Percentiles rank a stretch among this genome's conserved stretches.
Conservation (phyloP, 2,113 vertebrate genomes). For the Atractosteus spatula region DNA sequence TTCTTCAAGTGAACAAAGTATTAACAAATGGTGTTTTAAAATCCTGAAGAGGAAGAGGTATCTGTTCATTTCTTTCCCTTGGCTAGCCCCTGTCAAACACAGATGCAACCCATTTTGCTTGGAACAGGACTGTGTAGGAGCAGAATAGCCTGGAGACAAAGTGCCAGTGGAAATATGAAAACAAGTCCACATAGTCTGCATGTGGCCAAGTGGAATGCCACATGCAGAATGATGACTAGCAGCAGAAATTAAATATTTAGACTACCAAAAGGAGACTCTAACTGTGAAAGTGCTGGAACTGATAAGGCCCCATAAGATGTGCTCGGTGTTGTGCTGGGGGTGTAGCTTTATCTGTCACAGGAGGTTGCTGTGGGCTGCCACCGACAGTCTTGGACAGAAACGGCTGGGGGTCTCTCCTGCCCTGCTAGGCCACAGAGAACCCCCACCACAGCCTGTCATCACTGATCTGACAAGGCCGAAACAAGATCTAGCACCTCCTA, state of each 20-base stretch:
- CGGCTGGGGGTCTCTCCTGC: slow-evolving; percentile 41
- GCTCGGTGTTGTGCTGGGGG: neutral
- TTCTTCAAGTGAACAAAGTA: no score
- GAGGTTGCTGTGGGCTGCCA: slow-evolving; percentile 35
- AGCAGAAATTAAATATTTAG: neutral
- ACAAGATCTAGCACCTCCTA: slow-evolving; percentile 37
- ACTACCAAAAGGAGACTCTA: neutral
- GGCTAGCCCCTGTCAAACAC: neutral
- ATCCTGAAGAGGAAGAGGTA: no score
- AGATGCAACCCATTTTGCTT: neutral
- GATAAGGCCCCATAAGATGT: no score
- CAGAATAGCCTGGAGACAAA: slow-evolving; percentile 2
- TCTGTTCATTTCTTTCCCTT: no score
- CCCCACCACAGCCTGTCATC: slow-evolving; percentile 45
- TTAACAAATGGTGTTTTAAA: no score
- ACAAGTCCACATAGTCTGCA: neutral
- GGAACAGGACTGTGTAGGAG: neutral
- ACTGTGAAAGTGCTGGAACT: no score
- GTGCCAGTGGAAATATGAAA: neutral
- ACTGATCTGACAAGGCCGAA: slow-evolving; percentile 53
- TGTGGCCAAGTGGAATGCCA: neutral
- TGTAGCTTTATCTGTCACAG: neutral
- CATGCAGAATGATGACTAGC: neutral
- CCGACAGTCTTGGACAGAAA: slow-evolving; percentile 40
- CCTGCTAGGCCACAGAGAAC: slow-evolving; percentile 29